Base-by-base conservation (phyloP, 2,888 invertebrate genomes). In the Sinopyrophorus schimmeli region DNA sequence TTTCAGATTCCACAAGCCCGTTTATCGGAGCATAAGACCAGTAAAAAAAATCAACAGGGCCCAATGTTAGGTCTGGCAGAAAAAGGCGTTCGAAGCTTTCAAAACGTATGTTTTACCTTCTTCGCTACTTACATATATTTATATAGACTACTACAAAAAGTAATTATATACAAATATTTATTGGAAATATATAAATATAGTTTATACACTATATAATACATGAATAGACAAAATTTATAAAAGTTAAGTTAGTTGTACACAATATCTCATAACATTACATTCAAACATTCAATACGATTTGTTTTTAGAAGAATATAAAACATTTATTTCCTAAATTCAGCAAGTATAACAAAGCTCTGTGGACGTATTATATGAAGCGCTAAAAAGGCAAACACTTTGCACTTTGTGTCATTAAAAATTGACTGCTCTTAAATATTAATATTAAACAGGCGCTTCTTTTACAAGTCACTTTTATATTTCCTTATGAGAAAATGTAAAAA, bases 161-260 rank as follows among this genome's bases (percentile, higher is more conserved):
- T 28, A 21, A 12, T 31, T 46, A 30, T 46, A 9, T 46, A 44
- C 35, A 46, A 46, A 39, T 38, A 24, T 46, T 46, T 38, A 44
- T 37, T 44, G 15, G 39, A 47, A 47, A 47, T 47, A 47, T 47
- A 47, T 34, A 47, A 47, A 44, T 44, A 44, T 44, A 44, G 17
- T 44, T 38, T 37, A 44, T 44, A 44, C 44, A 44, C 24, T 37
- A 10, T 37, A 44, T 38, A 21, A 9, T 44, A 44, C 44, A 44
- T 16, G 30, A 37, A 27, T 37, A 24, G 34, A 28, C 37, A 10
- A 21, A 28, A 10, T 31, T 44, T 30, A 44, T 44, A 44, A 44
- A 44, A 37, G 20, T n/a, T n/a, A n/a, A n/a, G n/a, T 32, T 12
- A 20, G 11, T 24, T 35, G 11, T 27, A 9, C 12, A 35, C 24